These are phyloP conservation scores for Anaspis maculata DNA, from an alignment of 2,888 invertebrate species.

Conservation along the genomic window DNA sequence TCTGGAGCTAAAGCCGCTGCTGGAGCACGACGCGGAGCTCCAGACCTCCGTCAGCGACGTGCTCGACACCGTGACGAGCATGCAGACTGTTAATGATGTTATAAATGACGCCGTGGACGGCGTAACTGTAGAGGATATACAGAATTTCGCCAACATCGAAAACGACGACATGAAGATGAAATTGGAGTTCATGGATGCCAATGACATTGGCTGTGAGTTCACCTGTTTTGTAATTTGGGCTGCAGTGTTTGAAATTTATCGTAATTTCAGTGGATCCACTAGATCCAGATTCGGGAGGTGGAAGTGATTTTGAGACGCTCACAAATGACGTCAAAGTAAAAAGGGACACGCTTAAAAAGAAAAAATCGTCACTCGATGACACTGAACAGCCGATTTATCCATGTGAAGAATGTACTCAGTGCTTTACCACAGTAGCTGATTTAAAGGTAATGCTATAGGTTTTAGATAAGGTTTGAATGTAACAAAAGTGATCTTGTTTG, in stretches of 20 bases:
- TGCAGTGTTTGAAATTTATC: no score
- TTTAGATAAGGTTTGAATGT: constrained; percentile 3
- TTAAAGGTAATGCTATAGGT: constrained; percentile 28
- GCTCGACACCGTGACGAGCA: constrained; percentile 9
- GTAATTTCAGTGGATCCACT: constrained; percentile 4
- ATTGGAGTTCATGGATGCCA: constrained; percentile 8
- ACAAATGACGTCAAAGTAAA: constrained; percentile 7
- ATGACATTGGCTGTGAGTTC: constrained; percentile 6
- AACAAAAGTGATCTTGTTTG: neutral
- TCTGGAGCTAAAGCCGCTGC: constrained; percentile 23
- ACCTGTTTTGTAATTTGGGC: neutral
- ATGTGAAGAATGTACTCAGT: constrained; percentile 38
- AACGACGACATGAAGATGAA: constrained; percentile 10
- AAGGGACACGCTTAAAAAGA: constrained; percentile 10
- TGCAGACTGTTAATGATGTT: constrained; percentile 4
- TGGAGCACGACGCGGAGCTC: constrained; percentile 10
- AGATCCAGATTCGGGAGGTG: neutral
- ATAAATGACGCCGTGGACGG: constrained; percentile 3
- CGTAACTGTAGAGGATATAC: constrained; percentile 1
- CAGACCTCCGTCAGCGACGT: constrained; percentile 9
- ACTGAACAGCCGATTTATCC: constrained; percentile 38
- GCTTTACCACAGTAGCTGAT: constrained; percentile 35
- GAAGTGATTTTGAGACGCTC: constrained; percentile 2
- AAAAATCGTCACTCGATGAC: constrained; percentile 29
- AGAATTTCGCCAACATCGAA: constrained; percentile 2